Base-by-base conservation (phyloP, 1,140 invertebrate species). In the Teleopsis dalmanni region DNA sequence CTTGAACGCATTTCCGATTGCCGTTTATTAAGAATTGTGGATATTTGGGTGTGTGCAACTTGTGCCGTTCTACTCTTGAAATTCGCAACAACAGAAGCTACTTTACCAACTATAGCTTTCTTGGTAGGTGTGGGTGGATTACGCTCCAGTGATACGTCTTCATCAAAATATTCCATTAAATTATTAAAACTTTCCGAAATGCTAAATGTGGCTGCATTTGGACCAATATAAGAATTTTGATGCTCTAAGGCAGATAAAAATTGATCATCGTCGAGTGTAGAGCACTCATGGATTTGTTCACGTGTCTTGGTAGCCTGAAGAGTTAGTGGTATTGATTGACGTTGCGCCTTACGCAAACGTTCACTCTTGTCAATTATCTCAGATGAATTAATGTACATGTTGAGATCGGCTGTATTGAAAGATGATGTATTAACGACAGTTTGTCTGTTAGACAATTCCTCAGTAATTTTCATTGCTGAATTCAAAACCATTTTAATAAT, bases 141-240 rank as follows among this genome's bases (percentile, higher is more conserved):
- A 14, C 37, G 47, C 10, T n/a, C 18, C 23, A 35, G 42, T 1
- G 43, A 37, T 1, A 67, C 62, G 13, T 68, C 64, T 25, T 68
- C 65, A 42, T 68, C 62, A 19, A 68, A 68, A 34, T 68, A 68
- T 38, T 59, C 63, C 62, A 68, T 62, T 0, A 65, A 44, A 48
- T 67, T 62, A 25, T 67, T 62, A 38, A 68, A 65, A 44, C 62
- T 65, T 23, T 41, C 11, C 18, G 60, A 58, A 37, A 60, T 6
- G 29, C 67, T 58, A 31, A 67, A 27, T 4, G 59, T 60, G 8
- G 60, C 37, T 37, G 54, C 57, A 13, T 47, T 34, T 1, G 51
- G 46, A 0, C 43, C 33, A 9, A 36, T 37, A 36, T 55, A 65
- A 0, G 58, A 60, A 34, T 62, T 65, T n/a, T 67, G 59, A 34